A percentile compares a stretch with the other conserved stretches of the same genome.
These are phyloP conservation scores for Scomber japonicus DNA, from an alignment of 2,113 vertebrate genomes.

Conservation along the genomic window DNA sequence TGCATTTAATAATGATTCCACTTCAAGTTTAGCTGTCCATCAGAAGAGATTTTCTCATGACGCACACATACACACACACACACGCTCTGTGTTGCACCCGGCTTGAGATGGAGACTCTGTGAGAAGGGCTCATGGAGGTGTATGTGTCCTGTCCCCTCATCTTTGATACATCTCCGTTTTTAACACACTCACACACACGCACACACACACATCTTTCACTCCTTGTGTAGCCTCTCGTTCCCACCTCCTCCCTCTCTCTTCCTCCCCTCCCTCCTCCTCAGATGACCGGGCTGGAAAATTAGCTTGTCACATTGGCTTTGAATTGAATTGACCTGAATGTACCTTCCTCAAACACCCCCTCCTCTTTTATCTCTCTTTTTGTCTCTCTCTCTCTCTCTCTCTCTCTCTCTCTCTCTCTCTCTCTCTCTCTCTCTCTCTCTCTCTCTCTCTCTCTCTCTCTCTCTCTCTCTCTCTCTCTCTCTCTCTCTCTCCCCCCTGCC, in stretches of 20 bases:
- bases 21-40: not conserved
- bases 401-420: not conserved
- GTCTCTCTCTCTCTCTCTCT: not conserved
- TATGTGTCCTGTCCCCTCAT: slow-evolving; percentile 58
- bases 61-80: not conserved
- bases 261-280: slow-evolving; percentile 53
- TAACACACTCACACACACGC: not conserved
- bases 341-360: slow-evolving; percentile 62
- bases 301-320: slow-evolving; percentile 87
- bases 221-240: not conserved
- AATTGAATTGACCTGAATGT: slow-evolving; percentile 86
- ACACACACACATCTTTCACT: slow-evolving; percentile 2
- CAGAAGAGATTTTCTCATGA: not conserved
- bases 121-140: slow-evolving; percentile 1
- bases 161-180: slow-evolving; percentile 30
- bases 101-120: slow-evolving; percentile 17
- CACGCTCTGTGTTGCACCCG: not conserved
- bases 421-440: slow-evolving; percentile 3
- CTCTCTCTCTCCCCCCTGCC: slow-evolving; percentile 16
- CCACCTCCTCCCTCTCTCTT: not conserved
- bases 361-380: not conserved
- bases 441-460: not conserved
- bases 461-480: slow-evolving; percentile 5
- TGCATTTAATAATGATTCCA: slow-evolving; percentile 2
- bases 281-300: slow-evolving; percentile 86